Evolutionary conservation across 2,113 vertebrate species (phyloP).

Genomic region (Aphelocoma coerulescens): DNA sequence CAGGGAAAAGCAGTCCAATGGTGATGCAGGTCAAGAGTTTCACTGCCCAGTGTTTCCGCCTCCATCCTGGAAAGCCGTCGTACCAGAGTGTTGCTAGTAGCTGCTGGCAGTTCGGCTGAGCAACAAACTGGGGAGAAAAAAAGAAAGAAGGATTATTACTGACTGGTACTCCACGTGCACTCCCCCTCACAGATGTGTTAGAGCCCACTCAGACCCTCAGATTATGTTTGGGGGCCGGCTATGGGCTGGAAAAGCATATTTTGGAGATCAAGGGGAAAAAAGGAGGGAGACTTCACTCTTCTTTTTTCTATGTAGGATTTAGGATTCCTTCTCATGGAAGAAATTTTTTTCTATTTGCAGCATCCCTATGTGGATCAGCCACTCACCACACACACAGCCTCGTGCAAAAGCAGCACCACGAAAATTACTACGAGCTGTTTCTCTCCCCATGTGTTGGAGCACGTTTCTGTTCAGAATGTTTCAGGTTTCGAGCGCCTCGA

Average conservation of each 20-base stretch:
- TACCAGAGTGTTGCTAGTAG: conserved; percentile 96
- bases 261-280: not conserved
- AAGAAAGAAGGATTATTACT: not conserved
- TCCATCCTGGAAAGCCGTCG: conserved; percentile 95
- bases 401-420: not conserved
- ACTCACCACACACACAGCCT: not conserved
- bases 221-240: not conserved
- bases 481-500: not conserved
- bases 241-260: not conserved
- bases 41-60: conserved; percentile 92
- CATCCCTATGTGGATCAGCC: not conserved
- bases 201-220: not conserved
- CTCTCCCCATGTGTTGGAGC: not conserved
- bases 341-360: not conserved
- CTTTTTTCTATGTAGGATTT: not conserved
- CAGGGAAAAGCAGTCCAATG: conserved; percentile 90
- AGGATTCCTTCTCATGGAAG: not conserved
- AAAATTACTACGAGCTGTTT: not conserved
- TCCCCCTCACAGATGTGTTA: not conserved
- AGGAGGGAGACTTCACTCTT: not conserved
- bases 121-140: conserved; percentile 83
- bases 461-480: not conserved
- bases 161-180: not conserved
- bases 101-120: conserved; percentile 98
- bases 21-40: conserved; percentile 95